These are phyloP conservation scores for Coreius guichenoti DNA, from an alignment of 2,797 vertebrate genomes.

Conservation along the genomic window DNA sequence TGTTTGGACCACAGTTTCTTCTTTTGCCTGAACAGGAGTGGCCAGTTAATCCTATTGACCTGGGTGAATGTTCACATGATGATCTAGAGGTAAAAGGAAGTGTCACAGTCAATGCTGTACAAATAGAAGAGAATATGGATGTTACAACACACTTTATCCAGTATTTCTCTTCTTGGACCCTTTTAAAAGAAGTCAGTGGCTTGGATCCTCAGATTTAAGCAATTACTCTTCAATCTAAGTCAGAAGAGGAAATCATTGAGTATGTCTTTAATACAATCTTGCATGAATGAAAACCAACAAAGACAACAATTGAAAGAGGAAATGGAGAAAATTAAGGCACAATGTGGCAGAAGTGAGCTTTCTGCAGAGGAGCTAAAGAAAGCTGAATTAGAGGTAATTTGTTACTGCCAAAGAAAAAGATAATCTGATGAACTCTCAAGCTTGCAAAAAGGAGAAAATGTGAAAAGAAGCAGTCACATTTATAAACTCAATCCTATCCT, in stretches of 20 bases:
- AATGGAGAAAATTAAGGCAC: not conserved
- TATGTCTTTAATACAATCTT: not conserved
- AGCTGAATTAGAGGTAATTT: not conserved
- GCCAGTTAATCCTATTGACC: not conserved
- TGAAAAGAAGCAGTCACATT: not conserved
- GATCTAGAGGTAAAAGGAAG: not conserved
- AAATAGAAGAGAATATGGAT: not conserved
- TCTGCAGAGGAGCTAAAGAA: not conserved
- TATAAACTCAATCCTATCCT: not conserved
- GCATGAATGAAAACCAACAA: not conserved
- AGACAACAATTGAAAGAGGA: not conserved
- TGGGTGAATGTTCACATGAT: not conserved
- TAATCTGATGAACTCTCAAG: not conserved
- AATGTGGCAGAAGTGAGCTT: not conserved
- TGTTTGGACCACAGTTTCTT: not conserved
- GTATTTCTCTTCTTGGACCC: not conserved
- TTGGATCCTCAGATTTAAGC: not conserved
- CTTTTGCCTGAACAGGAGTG: not conserved
- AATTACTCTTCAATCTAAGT: not conserved
- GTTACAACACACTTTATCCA: not conserved
- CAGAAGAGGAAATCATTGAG: not conserved
- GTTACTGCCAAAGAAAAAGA: not conserved
- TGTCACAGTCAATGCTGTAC: not conserved
- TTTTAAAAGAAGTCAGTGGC: not conserved
- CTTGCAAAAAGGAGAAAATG: not conserved